These are phyloP conservation scores for Lapara coniferarum DNA, from an alignment of 2,888 invertebrate species.

Conservation along the genomic window DNA sequence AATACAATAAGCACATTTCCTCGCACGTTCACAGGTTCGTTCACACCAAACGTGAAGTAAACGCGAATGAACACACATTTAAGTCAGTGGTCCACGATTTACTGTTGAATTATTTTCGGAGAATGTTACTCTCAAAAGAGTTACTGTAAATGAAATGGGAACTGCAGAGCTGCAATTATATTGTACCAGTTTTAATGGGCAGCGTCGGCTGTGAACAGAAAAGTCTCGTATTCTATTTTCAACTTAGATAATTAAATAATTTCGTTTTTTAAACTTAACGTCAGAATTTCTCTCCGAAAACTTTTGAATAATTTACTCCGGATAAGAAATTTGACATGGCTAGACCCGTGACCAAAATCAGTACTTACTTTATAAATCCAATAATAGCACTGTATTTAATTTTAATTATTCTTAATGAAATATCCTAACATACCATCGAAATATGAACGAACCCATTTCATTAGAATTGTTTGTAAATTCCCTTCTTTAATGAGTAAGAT, in stretches of 20 bases:
- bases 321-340: too few relatives aligned
- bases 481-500: not conserved
- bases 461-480: conserved; percentile 1
- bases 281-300: too few relatives aligned
- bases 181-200: not conserved
- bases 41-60: not conserved
- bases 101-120: not conserved
- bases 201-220: not conserved
- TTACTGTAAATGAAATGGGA: not conserved
- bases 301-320: too few relatives aligned
- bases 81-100: not conserved
- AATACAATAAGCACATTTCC: not conserved
- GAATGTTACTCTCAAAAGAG: not conserved
- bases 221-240: too few relatives aligned
- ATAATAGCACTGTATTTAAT: too few relatives aligned
- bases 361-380: too few relatives aligned
- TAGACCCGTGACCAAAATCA: too few relatives aligned
- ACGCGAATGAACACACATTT: not conserved
- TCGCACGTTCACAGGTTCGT: not conserved
- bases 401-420: too few relatives aligned
- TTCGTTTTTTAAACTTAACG: too few relatives aligned
- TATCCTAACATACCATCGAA: not conserved
- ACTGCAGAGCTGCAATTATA: not conserved
- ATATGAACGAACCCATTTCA: conserved; percentile 3
- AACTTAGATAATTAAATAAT: too few relatives aligned